Conservation (phyloP, 2,888 invertebrate genomes). For the Eucera pruinosa region DNA sequence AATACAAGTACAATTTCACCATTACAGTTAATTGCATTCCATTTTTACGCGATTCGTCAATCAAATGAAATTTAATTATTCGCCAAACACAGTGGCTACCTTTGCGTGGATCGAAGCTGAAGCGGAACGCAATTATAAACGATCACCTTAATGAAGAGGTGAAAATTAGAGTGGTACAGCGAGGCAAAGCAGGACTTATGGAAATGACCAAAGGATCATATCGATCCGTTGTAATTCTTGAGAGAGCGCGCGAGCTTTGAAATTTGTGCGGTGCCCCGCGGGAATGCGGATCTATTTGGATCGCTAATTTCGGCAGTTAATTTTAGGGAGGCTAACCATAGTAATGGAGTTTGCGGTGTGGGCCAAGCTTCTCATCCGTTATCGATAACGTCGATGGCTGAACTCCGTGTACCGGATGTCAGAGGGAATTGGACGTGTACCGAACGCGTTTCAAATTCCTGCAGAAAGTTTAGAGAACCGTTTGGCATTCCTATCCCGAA, state of each 20-base stretch:
- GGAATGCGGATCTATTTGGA: slow-evolving; percentile 70
- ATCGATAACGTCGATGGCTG: slow-evolving; percentile 67
- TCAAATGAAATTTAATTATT: not conserved
- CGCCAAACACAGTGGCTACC: not conserved
- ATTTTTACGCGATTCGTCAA: not conserved
- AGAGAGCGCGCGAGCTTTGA: slow-evolving; percentile 49
- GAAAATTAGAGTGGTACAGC: slow-evolving; percentile 14
- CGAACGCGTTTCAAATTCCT: slow-evolving; percentile 63
- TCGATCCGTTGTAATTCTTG: slow-evolving; percentile 53
- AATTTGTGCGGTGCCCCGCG: slow-evolving; percentile 62
- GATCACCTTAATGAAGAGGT: slow-evolving; percentile 18
- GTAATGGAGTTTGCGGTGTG: slow-evolving; percentile 70
- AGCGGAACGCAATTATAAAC: not conserved
- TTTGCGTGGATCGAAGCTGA: not conserved
- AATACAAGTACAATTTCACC: not conserved
- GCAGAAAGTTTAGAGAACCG: slow-evolving; percentile 41
- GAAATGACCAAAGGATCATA: slow-evolving; percentile 39
- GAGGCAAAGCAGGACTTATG: not conserved
- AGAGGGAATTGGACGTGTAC: slow-evolving; percentile 54
- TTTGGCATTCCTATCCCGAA: slow-evolving; percentile 32
- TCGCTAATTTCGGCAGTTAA: slow-evolving; percentile 74
- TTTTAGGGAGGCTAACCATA: slow-evolving; percentile 69
- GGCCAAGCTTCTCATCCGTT: slow-evolving; percentile 68
- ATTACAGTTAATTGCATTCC: no score
- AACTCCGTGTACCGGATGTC: slow-evolving; percentile 56